Base-by-base conservation (phyloP, 1,140 invertebrate genomes). In the Asobara japonica region DNA sequence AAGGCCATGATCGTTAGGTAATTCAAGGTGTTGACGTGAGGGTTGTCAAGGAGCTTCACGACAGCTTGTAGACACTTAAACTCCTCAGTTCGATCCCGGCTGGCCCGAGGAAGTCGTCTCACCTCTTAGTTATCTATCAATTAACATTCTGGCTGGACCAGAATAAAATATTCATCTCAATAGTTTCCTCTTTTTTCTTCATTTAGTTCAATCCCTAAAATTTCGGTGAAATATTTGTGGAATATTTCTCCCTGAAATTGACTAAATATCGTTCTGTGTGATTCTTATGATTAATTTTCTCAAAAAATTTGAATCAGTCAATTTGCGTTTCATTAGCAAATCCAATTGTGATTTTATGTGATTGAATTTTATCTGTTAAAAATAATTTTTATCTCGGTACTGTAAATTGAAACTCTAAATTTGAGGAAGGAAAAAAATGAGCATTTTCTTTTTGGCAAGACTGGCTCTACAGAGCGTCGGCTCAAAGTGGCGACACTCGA, bases 381-480 rank as follows among this genome's bases (percentile, higher is more conserved):
- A n/a, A n/a, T n/a, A n/a, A n/a, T n/a, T n/a, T n/a, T n/a, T n/a
- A n/a, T n/a, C n/a, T n/a, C n/a, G n/a, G n/a, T n/a, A n/a, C n/a
- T n/a, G n/a, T n/a, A 38, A 65, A 65, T 36, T 7, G 20, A 3
- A 65, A 65, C 6, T 8, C 13, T 20, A 3, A 33, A 33, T 25
- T 33, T 27, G 48, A 62, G 7, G 8, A 56, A 36, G n/a, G n/a
- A 27, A 16, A 48, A 66, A 64, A 31, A 85, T 85, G 84, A 78
- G 77, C 64, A 36, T 85, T 38, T 60, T 82, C 30, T 84, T 84
- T 18, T 60, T 85, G n/a, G 82, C 81, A 18, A 78, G 79, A 2
- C 48, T 85, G 6, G 74, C 76, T 0, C 16, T 81, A 13, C 72
- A 74, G 66, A 77, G 76, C 6, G 67, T 84, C 45, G 67, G 78